A percentile compares a stretch with the other conserved stretches of the same genome.
These are phyloP conservation scores for Tenthredo amoena DNA, from an alignment of 2,888 invertebrate species.

Conservation along the genomic window DNA sequence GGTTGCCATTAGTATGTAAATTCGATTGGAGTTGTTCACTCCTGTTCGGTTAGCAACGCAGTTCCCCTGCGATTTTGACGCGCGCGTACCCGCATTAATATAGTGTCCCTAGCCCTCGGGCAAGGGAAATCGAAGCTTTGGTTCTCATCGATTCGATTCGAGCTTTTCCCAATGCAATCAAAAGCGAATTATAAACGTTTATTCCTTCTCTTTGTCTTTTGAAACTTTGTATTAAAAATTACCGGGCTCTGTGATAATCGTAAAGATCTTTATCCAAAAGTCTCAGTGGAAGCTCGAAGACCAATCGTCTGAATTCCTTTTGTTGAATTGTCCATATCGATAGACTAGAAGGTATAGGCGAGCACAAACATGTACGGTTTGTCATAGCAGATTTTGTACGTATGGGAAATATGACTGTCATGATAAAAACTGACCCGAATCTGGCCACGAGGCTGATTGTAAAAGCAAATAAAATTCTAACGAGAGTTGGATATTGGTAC, in stretches of 20 bases:
- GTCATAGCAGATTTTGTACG: neutral
- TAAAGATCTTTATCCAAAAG: neutral
- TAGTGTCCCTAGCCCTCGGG: conserved; percentile 25
- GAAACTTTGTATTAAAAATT: neutral
- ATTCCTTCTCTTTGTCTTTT: neutral
- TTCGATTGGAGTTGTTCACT: conserved; percentile 60
- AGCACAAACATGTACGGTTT: neutral
- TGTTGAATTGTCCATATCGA: neutral
- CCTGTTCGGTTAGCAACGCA: conserved; percentile 59
- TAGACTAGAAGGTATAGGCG: neutral
- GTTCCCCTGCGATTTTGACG: conserved; percentile 55
- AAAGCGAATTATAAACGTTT: neutral
- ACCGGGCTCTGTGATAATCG: neutral
- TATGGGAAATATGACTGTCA: neutral
- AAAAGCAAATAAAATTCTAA: neutral
- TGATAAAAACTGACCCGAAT: neutral
- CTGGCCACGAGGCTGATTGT: neutral
- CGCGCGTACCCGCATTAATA: conserved; percentile 57
- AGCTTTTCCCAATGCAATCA: neutral
- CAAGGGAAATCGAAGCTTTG: neutral
- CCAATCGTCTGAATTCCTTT: neutral
- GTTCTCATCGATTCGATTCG: neutral
- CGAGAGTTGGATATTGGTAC: neutral
- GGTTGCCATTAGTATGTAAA: conserved; percentile 65
- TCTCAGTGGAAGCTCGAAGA: neutral